These are phyloP conservation scores for Monoplex corrugatus DNA, from an alignment of 2,888 invertebrate genomes.

Conservation along the genomic window DNA sequence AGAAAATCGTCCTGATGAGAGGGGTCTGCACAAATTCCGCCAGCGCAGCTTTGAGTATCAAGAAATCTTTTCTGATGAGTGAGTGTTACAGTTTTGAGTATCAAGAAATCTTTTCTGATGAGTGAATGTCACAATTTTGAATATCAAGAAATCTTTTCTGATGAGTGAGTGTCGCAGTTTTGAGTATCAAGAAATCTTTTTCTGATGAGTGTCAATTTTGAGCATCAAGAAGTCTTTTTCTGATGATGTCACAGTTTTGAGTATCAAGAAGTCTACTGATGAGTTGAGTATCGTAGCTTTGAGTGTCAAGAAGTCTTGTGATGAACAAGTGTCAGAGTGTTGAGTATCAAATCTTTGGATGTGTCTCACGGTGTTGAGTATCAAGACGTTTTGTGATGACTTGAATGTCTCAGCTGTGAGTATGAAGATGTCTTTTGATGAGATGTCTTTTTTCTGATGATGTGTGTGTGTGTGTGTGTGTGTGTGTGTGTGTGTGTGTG, in stretches of 20 bases:
- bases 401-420: neutral
- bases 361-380: too few species aligned
- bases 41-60: constrained; percentile 57
- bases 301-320: too few species aligned
- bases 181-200: constrained; percentile 81
- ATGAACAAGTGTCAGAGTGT: too few species aligned
- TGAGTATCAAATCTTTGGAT: too few species aligned
- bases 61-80: constrained; percentile 57
- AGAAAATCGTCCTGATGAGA: constrained; percentile 79
- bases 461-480: neutral
- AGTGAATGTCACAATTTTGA: constrained; percentile 63
- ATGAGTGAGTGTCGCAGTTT: constrained; percentile 52
- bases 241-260: constrained; percentile 51
- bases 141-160: constrained; percentile 51
- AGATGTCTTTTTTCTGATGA: too few species aligned
- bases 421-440: neutral
- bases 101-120: constrained; percentile 80
- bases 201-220: constrained; percentile 73
- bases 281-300: too few species aligned
- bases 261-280: too few species aligned
- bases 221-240: constrained; percentile 51
- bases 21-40: constrained; percentile 64
- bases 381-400: too few species aligned
- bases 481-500: neutral
- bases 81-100: constrained; percentile 1